These are phyloP conservation scores for Heliconius nattereri DNA, from an alignment of 1,140 invertebrate species.

Conservation along the genomic window DNA sequence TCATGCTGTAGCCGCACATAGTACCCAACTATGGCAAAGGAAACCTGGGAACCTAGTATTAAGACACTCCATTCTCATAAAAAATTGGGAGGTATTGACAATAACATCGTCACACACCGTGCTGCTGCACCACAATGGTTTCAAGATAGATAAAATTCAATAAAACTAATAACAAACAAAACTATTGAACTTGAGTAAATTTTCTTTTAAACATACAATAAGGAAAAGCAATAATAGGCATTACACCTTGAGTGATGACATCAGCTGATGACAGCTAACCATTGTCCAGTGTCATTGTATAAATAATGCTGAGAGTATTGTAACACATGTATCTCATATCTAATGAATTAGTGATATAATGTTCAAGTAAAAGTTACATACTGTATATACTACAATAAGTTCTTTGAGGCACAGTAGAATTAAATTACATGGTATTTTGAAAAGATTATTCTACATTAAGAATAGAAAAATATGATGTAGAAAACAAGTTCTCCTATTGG, in stretches of 20 bases:
- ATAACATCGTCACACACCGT: background rate
- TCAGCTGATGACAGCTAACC: slow-evolving; percentile 46
- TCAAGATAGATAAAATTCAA: background rate
- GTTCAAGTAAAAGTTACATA: background rate
- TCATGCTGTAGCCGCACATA: background rate
- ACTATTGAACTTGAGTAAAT: background rate
- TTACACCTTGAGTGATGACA: slow-evolving; percentile 55
- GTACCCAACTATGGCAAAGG: too few species aligned
- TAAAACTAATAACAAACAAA: background rate
- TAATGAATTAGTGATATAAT: background rate
- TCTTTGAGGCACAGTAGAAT: too few species aligned
- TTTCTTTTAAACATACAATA: slow-evolving; percentile 10
- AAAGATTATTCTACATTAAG: too few species aligned
- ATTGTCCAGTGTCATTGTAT: slow-evolving; percentile 42
- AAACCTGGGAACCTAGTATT: too few species aligned
- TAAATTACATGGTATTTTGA: too few species aligned
- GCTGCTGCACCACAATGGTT: background rate
- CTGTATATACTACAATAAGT: too few species aligned
- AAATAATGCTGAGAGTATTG: slow-evolving; percentile 37
- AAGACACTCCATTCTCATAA: too few species aligned
- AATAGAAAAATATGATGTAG: too few species aligned
- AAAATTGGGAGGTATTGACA: too few species aligned
- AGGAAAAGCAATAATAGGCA: slow-evolving; percentile 52
- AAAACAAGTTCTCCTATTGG: too few species aligned
- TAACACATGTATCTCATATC: background rate